phyloP scores from a whole-genome alignment of 2,888 invertebrate genomes.

The Acronicta psi region DNA sequence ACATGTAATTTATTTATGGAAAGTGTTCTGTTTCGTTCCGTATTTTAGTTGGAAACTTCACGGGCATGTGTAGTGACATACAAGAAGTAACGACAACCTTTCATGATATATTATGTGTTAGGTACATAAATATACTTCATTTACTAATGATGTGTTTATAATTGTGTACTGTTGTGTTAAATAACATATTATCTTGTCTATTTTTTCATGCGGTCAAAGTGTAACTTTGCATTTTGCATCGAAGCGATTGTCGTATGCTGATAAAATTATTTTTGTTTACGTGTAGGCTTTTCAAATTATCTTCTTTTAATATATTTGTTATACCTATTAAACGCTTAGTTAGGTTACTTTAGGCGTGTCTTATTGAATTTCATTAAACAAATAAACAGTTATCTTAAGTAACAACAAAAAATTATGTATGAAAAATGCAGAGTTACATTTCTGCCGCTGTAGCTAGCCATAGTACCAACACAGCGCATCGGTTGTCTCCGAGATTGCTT shows the following conservation, averaged over 20 bases:
- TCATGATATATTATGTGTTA: slow-evolving; percentile 3
- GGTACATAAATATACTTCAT: background rate
- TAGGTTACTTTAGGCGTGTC: background rate
- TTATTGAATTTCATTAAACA: slow-evolving; percentile 3
- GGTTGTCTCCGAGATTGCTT: slow-evolving; percentile 65
- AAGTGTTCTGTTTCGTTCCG: background rate
- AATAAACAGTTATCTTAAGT: background rate
- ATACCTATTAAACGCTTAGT: slow-evolving; percentile 4
- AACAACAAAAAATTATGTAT: slow-evolving; percentile 5
- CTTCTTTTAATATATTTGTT: slow-evolving; percentile 2
- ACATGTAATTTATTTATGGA: no score
- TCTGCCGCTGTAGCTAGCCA: slow-evolving; percentile 21
- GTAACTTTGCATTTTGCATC: slow-evolving; percentile 52
- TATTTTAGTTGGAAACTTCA: slow-evolving; percentile 5
- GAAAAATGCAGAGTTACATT: slow-evolving; percentile 46
- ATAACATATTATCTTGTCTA: slow-evolving; percentile 27
- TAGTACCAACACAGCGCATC: slow-evolving; percentile 24
- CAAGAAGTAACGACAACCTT: slow-evolving; percentile 30
- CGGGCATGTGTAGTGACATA: slow-evolving; percentile 36
- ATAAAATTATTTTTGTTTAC: slow-evolving; percentile 25
- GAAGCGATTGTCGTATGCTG: slow-evolving; percentile 37
- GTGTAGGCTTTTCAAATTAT: slow-evolving; percentile 23
- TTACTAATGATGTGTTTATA: slow-evolving; percentile 17
- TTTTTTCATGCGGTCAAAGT: slow-evolving; percentile 44
- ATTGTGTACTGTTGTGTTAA: slow-evolving; percentile 15